phyloP scores from a whole-genome alignment of 2,797 vertebrate genomes.

The Tamandua tetradactyla region DNA sequence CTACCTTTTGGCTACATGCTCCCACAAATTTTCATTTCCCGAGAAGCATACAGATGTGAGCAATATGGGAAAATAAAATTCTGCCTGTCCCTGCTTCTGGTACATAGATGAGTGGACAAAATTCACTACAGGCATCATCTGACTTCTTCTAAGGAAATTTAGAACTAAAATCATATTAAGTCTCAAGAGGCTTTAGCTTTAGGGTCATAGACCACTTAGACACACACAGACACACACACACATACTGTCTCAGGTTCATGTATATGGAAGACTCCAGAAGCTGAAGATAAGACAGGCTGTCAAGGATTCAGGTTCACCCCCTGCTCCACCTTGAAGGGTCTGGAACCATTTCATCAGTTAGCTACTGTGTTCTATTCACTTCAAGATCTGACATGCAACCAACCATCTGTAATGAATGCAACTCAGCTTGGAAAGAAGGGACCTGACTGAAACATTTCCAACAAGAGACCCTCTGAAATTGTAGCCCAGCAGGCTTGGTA shows the following conservation, averaged over 20 bases:
- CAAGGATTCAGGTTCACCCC: background rate
- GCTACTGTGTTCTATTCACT: background rate
- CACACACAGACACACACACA: background rate
- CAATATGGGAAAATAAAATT: conserved; percentile 18
- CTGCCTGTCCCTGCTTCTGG: background rate
- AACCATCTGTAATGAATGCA: background rate
- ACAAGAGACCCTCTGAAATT: background rate
- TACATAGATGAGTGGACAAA: background rate
- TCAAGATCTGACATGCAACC: background rate
- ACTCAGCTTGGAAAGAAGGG: background rate
- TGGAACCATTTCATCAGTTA: background rate
- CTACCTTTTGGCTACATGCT: background rate
- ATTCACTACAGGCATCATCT: background rate
- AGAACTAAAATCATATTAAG: background rate
- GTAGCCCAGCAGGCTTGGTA: background rate
- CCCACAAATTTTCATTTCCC: conserved; percentile 4
- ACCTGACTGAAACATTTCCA: background rate
- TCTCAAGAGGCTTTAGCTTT: background rate
- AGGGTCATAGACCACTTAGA: background rate
- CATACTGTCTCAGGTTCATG: background rate
- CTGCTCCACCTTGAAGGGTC: background rate
- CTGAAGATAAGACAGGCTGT: conserved; percentile 1
- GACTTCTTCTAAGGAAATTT: conserved; percentile 20
- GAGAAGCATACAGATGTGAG: background rate
- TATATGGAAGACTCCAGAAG: background rate